Conservation (phyloP, 2,113 vertebrate species). For the Cyanoramphus novaezelandiae region DNA sequence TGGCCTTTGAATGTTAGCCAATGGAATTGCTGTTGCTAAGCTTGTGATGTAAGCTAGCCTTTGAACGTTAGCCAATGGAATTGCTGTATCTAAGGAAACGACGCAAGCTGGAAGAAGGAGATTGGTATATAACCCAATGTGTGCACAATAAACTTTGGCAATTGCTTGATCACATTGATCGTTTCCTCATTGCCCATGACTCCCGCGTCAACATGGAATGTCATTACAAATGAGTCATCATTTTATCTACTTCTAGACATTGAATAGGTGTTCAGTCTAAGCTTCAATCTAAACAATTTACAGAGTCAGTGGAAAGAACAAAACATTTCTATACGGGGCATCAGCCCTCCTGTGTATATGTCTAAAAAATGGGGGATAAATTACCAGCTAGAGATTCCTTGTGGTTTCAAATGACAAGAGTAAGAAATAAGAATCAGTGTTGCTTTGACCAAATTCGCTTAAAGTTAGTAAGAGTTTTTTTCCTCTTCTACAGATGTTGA, state of each 20-base stretch:
- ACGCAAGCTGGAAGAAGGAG: no score
- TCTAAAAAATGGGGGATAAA: background rate
- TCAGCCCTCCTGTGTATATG: background rate
- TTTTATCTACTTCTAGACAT: background rate
- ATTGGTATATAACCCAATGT: no score
- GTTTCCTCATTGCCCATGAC: no score
- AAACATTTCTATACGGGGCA: background rate
- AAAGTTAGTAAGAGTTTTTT: background rate
- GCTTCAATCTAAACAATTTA: background rate
- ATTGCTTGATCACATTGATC: no score
- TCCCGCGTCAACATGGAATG: background rate
- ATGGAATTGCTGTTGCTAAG: no score
- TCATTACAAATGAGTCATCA: background rate
- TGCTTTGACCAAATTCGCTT: background rate
- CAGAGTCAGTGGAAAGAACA: background rate
- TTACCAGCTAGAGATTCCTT: background rate
- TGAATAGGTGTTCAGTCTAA: background rate
- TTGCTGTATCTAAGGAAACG: no score
- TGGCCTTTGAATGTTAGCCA: no score
- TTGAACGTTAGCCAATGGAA: no score
- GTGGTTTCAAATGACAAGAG: background rate
- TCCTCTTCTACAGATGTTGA: background rate
- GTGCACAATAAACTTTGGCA: no score
- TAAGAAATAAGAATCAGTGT: background rate
- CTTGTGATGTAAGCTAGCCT: no score